Evolutionary conservation across 2,888 invertebrate genomes (phyloP).

Genomic region (Sthenelais limicola): DNA sequence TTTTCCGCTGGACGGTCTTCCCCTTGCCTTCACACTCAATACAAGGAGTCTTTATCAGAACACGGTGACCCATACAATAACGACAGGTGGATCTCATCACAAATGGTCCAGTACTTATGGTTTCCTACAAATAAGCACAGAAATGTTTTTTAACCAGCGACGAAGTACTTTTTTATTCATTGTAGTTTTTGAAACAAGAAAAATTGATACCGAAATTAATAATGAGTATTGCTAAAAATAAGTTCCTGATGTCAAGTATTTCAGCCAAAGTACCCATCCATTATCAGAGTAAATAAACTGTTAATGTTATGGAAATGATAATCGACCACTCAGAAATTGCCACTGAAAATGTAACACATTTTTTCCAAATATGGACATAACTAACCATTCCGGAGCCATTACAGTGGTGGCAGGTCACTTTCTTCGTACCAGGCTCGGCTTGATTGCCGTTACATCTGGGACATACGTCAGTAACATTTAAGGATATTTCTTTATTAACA

Average conservation of each 20-base stretch:
- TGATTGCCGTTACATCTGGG: slow-evolving; percentile 88
- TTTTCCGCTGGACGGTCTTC: slow-evolving; percentile 88
- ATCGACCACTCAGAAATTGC: no score
- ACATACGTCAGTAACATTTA: slow-evolving; percentile 95
- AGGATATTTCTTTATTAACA: slow-evolving; percentile 90
- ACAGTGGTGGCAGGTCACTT: slow-evolving; percentile 90
- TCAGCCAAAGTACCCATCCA: no score
- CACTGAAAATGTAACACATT: no score
- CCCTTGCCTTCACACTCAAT: slow-evolving; percentile 95
- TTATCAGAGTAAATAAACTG: no score
- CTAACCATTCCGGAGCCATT: slow-evolving; percentile 92
- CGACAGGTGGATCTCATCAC: slow-evolving; percentile 97
- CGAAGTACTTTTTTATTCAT: not conserved
- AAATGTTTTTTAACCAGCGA: slow-evolving; percentile 5
- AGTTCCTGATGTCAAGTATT: no score
- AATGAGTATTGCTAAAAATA: no score
- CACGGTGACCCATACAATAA: slow-evolving; percentile 78
- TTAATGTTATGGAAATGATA: no score
- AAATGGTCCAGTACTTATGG: slow-evolving; percentile 84
- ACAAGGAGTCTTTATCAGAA: slow-evolving; percentile 92
- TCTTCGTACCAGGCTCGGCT: slow-evolving; percentile 92
- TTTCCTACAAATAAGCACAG: slow-evolving; percentile 67
- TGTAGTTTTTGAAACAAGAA: no score
- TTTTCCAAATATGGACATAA: no score
- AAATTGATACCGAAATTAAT: no score